Percentiles rank a stretch among this genome's conserved stretches.
Conservation (phyloP, 2,888 invertebrate species). For the Catocala fraxini region DNA sequence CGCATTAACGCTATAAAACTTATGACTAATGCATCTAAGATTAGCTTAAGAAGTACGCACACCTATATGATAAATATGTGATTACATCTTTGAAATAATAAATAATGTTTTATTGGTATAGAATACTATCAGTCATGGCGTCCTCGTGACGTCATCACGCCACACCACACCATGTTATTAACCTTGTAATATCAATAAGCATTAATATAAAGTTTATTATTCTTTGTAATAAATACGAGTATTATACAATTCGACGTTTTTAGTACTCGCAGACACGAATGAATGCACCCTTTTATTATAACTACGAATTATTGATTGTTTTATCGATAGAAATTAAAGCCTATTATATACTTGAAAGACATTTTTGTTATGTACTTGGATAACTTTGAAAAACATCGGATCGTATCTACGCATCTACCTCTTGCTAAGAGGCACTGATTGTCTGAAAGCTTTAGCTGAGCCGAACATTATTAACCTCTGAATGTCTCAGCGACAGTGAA, state of each 20-base stretch:
- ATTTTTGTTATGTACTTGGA: too few relatives aligned
- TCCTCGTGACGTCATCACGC: conserved; percentile 21
- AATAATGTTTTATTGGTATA: background rate
- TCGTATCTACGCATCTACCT: too few relatives aligned
- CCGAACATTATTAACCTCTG: too few relatives aligned
- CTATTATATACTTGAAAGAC: too few relatives aligned
- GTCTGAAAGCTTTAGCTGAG: too few relatives aligned
- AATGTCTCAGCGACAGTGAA: too few relatives aligned
- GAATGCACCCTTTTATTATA: background rate
- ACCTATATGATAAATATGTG: background rate
- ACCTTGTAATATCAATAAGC: conserved; percentile 27
- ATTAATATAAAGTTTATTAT: conserved; percentile 27
- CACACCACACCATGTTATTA: conserved; percentile 25
- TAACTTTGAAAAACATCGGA: too few relatives aligned
- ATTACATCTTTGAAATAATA: background rate
- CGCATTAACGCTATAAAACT: too few relatives aligned
- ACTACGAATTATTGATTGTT: background rate
- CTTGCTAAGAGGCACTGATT: too few relatives aligned
- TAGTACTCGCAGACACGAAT: conserved; percentile 4
- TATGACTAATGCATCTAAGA: too few relatives aligned
- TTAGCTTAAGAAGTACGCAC: too few relatives aligned
- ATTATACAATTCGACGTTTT: background rate
- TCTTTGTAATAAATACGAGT: conserved; percentile 13
- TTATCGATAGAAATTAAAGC: background rate
- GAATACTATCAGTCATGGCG: background rate